Evolutionary conservation across 2,797 vertebrate genomes (phyloP), one percentile per base, ranked within the genome.

Genomic region (Enteromius radiatus): DNA sequence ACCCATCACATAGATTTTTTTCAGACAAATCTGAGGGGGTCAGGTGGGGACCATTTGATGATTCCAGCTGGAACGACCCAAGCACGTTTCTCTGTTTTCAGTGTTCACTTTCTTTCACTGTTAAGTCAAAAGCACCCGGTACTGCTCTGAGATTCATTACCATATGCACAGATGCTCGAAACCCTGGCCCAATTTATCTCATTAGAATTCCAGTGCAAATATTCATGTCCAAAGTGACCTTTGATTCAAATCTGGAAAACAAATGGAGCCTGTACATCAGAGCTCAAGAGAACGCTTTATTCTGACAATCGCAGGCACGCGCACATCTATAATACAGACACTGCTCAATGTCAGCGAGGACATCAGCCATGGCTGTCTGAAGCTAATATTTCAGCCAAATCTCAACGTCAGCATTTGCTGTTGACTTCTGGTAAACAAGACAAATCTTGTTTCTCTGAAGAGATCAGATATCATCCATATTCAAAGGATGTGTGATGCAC

Each of bases 171-270:
- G 73, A 86, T 73, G 78, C 41, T 63, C 0, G 2, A 19, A 28
- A 49, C n/a, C 54, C 73, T 67, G 31, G 52, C 63, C 59, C 33
- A 63, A 71, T 38, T 64, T 56, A 43, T 45, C 78, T 69, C 56
- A 64, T 70, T 80, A 43, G 80, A 76, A 85, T 38, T 73, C 52
- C 59, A 70, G 43, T 21, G 76, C 54, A 81, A 86, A 89, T 84
- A 88, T 85, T 82, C 45, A 83, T 64, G 73, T 70, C 52, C 71
- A 76, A 69, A 12, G 21, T 81, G 79, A 86, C 84, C 85, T 88
- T 87, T 84, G 77, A 85, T 76, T 78, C n/a, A 64, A 84, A 86
- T 82, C 65, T 73, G 21, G 36, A 19, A 78, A 78, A 77, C 70
- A 80, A 88, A 84, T 45, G 61, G 36, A 80, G 52, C 49, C 49